Conservation (phyloP, 1,140 invertebrate species). For the Anastatus disparis region DNA sequence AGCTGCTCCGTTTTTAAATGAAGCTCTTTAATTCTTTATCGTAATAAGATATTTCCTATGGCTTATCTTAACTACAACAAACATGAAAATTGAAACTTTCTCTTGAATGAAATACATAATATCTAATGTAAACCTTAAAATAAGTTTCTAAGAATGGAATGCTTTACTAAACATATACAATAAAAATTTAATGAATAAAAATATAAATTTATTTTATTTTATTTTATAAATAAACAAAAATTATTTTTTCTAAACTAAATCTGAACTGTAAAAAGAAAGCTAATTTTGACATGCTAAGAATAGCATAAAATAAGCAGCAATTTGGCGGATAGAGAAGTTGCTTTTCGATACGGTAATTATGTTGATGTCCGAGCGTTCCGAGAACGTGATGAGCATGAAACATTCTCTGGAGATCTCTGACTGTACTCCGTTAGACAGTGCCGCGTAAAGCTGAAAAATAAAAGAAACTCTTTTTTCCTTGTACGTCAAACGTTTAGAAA, state of each 20-base stretch:
- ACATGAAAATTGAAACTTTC: background rate
- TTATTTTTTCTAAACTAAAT: too few species aligned
- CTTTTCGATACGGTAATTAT: constrained; percentile 29
- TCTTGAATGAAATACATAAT: background rate
- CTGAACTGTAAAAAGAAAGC: too few species aligned
- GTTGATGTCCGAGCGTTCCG: constrained; percentile 13
- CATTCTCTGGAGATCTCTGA: background rate
- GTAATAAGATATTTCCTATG: background rate
- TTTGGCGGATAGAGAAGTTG: background rate
- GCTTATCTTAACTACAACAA: background rate
- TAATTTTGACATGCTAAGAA: too few species aligned
- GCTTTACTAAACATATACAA: too few species aligned
- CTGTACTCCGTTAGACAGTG: constrained; percentile 17
- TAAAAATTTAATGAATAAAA: too few species aligned
- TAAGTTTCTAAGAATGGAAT: background rate
- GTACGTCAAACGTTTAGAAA: constrained; percentile 4
- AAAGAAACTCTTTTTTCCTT: background rate
- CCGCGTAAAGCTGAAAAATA: background rate
- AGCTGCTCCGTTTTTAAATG: too few species aligned
- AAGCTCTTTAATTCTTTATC: too few species aligned
- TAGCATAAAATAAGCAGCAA: too few species aligned
- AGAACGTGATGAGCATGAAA: constrained; percentile 34
- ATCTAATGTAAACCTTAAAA: too few species aligned
- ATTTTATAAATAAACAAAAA: too few species aligned
- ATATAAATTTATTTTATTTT: too few species aligned